Base-by-base conservation (phyloP, 2,888 invertebrate species). In the Ichneumoninae sp. region DNA sequence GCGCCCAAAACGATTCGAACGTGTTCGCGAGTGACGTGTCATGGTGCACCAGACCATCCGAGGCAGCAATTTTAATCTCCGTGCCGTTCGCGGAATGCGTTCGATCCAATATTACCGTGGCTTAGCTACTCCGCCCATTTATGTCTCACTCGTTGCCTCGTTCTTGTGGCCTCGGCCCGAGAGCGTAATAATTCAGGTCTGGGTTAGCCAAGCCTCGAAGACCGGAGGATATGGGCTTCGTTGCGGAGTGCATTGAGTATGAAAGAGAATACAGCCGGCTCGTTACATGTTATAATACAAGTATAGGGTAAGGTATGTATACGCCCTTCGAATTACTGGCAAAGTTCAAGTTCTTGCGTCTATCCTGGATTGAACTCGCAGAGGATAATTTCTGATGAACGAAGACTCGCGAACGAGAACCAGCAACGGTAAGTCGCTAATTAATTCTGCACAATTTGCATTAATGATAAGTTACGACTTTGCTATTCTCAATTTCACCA, bases 81-180 rank as follows among this genome's bases (percentile, higher is more conserved):
- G 76, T 50, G 85, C 83, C 74, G 69, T 85, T 76, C 86, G 80
- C 60, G 88, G 87, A 89, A 90, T 88, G 88, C 84, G 80, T 84
- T 87, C 86, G 86, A 90, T 89, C 88, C 88, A 87, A 90, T 89
- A 89, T 89, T 80, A 80, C 87, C 88, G 86, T 86, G 85, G 87
- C 86, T 86, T 84, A 80, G 81, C 76, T 83, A 88, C 86, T 86
- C 88, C 87, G 88, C 87, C 88, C 86, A 88, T 88, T 86, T 85
- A 87, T 87, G 87, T 87, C 86, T 88, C 85, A 86, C 88, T 85
- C 85, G 75, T 80, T 85, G 80, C 80, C 84, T 47, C 69, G 82
- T 72, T 78, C 82, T 68, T 62, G 62, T 57, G 76, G 79, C 82
- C 84, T 82, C 84, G 81, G 66, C 66, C 87, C 40, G 69, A 82